Percentiles rank a stretch among this genome's conserved stretches.
Conservation (phyloP, 2,888 invertebrate genomes). For the Embidobia sp. region DNA sequence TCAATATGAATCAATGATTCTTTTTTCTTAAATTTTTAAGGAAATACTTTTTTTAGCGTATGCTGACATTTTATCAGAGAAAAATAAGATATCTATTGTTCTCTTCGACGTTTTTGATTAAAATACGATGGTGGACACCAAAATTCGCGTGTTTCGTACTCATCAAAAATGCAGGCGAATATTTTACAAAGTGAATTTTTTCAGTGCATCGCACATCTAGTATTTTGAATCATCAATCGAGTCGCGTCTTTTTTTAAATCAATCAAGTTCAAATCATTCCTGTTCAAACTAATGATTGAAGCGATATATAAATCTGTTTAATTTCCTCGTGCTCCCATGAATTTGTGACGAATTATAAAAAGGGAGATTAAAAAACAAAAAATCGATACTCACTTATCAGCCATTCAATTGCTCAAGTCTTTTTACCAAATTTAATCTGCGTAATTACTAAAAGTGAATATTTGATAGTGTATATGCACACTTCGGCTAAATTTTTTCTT, state of each 20-base stretch:
- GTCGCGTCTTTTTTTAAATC: constrained; percentile 32
- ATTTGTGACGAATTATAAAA: constrained; percentile 11
- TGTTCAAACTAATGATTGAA: constrained; percentile 25
- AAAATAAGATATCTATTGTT: too few species aligned
- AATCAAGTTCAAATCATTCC: constrained; percentile 39
- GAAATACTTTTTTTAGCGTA: too few species aligned
- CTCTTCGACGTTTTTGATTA: too few species aligned
- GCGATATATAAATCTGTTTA: constrained; percentile 48
- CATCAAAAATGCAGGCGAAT: too few species aligned
- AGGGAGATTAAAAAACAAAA: constrained; percentile 3
- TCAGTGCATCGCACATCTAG: constrained; percentile 2
- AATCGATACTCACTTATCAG: constrained; percentile 51
- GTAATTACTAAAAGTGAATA: constrained; percentile 52
- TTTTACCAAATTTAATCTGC: constrained; percentile 54
- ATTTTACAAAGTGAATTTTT: too few species aligned
- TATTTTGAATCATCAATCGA: constrained; percentile 10
- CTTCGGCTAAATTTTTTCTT: constrained; percentile 29
- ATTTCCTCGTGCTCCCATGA: constrained; percentile 19
- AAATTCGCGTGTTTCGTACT: too few species aligned
- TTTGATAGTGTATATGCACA: constrained; percentile 24
- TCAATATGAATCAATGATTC: too few species aligned
- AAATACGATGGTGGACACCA: too few species aligned
- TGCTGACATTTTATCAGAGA: too few species aligned
- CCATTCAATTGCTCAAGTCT: constrained; percentile 57
- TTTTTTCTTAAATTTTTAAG: too few species aligned